phyloP scores from a whole-genome alignment of 1,140 invertebrate species.

The Scaptodrosophila lebanonensis region DNA sequence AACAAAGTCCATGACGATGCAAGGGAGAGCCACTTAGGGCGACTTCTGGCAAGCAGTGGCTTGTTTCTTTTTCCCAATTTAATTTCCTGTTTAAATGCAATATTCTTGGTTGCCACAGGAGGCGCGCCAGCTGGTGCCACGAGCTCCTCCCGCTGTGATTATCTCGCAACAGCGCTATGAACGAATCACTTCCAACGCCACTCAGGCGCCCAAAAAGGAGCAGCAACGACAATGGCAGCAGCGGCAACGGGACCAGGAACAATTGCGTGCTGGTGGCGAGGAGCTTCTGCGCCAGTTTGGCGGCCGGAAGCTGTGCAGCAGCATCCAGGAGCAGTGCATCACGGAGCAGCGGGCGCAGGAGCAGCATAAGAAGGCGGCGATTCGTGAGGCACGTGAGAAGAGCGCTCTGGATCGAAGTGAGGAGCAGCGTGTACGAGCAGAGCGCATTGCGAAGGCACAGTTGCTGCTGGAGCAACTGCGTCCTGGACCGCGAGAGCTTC shows the following conservation, averaged over 20 bases:
- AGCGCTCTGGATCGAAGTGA: constrained; percentile 17
- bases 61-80: too few relatives aligned
- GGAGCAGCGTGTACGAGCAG: constrained; percentile 20
- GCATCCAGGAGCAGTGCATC: constrained; percentile 36
- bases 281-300: constrained; percentile 42
- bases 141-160: constrained; percentile 47
- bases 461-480: constrained; percentile 58
- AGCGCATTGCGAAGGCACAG: constrained; percentile 57
- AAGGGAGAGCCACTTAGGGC: too few relatives aligned
- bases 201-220: constrained; percentile 28
- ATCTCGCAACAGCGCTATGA: constrained; percentile 41
- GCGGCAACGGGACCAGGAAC: constrained; percentile 29
- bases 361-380: constrained; percentile 15
- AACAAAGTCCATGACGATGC: too few relatives aligned
- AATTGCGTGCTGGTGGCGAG: constrained; percentile 47
- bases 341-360: constrained; percentile 20
- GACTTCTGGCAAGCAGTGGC: too few relatives aligned
- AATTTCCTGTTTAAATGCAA: too few relatives aligned
- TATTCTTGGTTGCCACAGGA: constrained; percentile 60
- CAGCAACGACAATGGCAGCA: constrained; percentile 15
- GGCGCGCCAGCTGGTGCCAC: constrained; percentile 29
- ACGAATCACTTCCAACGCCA: constrained; percentile 39
- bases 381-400: constrained; percentile 29
- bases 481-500: constrained; percentile 58
- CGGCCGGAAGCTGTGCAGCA: constrained; percentile 40